A percentile compares a stretch with the other conserved stretches of the same genome.
phyloP scores from a whole-genome alignment of 2,888 invertebrate genomes.

The Drosophila borborema region DNA sequence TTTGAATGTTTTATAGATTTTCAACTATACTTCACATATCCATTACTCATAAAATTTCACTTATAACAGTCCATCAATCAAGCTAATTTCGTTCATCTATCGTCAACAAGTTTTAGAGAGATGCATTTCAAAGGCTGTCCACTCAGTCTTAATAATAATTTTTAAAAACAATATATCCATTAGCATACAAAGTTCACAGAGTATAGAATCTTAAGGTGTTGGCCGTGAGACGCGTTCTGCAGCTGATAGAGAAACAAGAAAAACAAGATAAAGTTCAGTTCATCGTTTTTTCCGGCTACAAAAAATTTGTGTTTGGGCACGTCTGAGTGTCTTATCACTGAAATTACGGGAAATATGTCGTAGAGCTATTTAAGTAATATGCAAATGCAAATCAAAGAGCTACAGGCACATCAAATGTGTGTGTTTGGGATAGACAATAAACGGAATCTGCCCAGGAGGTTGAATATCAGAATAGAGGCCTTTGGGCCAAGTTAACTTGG shows the following conservation, averaged over 20 bases:
- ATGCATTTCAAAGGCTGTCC: no score
- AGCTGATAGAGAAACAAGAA: constrained; percentile 13
- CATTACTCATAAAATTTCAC: no score
- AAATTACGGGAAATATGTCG: constrained; percentile 49
- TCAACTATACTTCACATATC: no score
- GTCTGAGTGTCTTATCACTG: constrained; percentile 64
- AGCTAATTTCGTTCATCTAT: no score
- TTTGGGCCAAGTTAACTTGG: constrained; percentile 48
- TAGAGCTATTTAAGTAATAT: constrained; percentile 41
- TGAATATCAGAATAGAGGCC: constrained; percentile 1
- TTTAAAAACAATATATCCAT: neutral
- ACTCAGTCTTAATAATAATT: no score
- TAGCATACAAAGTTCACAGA: no score
- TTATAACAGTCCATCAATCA: no score
- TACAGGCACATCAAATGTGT: neutral
- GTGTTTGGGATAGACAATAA: neutral
- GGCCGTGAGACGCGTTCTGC: constrained; percentile 57
- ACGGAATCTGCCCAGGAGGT: neutral
- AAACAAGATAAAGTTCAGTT: constrained; percentile 19
- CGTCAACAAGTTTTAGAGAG: no score
- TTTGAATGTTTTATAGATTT: no score
- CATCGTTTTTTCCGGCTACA: constrained; percentile 23
- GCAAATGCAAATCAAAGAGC: constrained; percentile 42
- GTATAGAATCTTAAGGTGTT: constrained; percentile 5
- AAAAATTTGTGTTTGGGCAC: constrained; percentile 49